Conservation (phyloP, 30 jellyfish, hydroid and myxozoan genomes). For the Haliclystus octoradiatus region DNA sequence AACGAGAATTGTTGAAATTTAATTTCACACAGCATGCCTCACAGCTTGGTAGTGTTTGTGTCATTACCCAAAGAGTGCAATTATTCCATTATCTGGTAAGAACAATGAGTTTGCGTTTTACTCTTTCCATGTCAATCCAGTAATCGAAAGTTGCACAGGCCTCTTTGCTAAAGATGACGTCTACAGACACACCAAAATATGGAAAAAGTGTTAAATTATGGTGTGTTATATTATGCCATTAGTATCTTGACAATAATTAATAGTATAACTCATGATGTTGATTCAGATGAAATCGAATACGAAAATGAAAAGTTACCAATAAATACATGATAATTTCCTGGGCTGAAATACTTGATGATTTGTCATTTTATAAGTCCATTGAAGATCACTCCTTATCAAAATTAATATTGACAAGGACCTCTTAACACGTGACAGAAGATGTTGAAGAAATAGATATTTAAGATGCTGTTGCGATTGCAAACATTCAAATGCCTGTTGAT, state of each 20-base stretch:
- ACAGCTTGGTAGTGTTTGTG: too few species aligned
- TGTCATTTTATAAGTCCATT: too few species aligned
- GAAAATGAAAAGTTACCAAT: too few species aligned
- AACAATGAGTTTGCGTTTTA: constrained; percentile 15
- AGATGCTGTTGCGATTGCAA: too few species aligned
- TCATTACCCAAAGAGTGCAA: too few species aligned
- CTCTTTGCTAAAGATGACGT: constrained; percentile 23
- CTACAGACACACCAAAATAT: constrained; percentile 10
- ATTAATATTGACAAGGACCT: too few species aligned
- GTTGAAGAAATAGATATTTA: too few species aligned
- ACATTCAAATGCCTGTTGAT: too few species aligned
- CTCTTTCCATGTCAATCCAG: constrained; percentile 9
- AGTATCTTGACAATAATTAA: constrained; percentile 14
- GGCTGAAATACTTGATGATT: too few species aligned
- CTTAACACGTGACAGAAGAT: too few species aligned
- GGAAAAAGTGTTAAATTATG: constrained; percentile 30
- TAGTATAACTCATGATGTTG: constrained; percentile 22
- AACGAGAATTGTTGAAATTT: constrained; percentile 12
- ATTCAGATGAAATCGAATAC: constrained; percentile 13
- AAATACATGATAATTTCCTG: too few species aligned
- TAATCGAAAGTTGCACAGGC: constrained; percentile 8
- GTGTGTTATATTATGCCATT: constrained; percentile 26
- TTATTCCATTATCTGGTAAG: constrained; percentile 13
- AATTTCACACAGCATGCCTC: constrained; percentile 14
- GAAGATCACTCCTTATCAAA: too few species aligned